Evolutionary conservation across 2,888 invertebrate species (phyloP).

Genomic region (Leptinotarsa rubiginosa): DNA sequence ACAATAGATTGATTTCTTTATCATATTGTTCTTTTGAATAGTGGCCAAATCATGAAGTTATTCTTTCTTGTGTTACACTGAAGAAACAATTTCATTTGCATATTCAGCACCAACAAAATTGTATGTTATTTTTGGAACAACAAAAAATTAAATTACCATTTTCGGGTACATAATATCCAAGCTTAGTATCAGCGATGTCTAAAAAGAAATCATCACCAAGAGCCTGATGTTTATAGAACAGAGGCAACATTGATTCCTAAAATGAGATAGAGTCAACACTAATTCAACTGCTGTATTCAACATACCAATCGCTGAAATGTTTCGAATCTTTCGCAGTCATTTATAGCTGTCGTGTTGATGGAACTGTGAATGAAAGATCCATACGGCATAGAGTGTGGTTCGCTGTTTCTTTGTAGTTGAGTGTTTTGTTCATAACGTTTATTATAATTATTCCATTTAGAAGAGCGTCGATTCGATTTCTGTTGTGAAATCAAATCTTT

Average conservation of each 20-base stretch:
- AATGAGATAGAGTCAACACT: conserved; percentile 28
- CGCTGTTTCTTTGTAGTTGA: conserved; percentile 34
- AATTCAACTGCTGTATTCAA: conserved; percentile 3
- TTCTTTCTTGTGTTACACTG: no score
- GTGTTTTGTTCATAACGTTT: conserved; percentile 9
- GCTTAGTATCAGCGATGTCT: conserved; percentile 57
- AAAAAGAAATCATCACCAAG: conserved; percentile 58
- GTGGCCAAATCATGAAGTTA: no score
- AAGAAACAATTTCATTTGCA: no score
- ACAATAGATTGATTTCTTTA: no score
- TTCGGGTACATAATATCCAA: conserved; percentile 56
- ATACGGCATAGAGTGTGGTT: conserved; percentile 43
- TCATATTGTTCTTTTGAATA: no score
- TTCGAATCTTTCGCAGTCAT: conserved; percentile 47
- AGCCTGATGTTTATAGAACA: conserved; percentile 58
- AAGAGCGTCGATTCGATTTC: conserved; percentile 33
- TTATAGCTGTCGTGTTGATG: conserved; percentile 47
- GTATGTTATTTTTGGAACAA: not conserved
- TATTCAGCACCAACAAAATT: no score
- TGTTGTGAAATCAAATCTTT: conserved; percentile 54
- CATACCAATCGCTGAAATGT: conserved; percentile 55
- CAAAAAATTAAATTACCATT: conserved; percentile 43
- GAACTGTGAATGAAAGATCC: conserved; percentile 52
- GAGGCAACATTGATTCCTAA: conserved; percentile 56
- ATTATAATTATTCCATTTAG: conserved; percentile 30